Conservation (phyloP, 92 coral and sea anemone species). For the Scolanthus callimorphus region DNA sequence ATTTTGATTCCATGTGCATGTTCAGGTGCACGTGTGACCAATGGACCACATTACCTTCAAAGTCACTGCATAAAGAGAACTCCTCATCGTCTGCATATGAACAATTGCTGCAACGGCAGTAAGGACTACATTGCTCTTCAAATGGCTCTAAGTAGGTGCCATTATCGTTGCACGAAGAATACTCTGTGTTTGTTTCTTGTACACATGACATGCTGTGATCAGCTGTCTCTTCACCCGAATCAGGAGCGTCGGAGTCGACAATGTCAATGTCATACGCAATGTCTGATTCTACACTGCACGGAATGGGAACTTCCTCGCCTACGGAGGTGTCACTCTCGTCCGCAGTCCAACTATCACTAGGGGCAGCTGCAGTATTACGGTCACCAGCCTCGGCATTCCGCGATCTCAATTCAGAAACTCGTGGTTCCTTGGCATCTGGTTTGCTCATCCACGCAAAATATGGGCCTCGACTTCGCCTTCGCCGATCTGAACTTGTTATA, state of each 20-base stretch:
- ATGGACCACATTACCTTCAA: neutral
- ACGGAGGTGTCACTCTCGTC: too few species aligned
- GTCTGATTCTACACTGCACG: neutral
- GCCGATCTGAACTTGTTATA: too few species aligned
- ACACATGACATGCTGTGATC: too few species aligned
- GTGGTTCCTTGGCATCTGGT: neutral
- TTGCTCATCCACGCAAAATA: slow-evolving; percentile 3
- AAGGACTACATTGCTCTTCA: neutral
- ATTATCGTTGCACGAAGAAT: neutral
- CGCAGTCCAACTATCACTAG: too few species aligned
- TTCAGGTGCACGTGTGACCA: neutral
- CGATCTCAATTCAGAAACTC: neutral
- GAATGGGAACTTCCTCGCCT: too few species aligned
- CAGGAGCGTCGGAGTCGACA: neutral
- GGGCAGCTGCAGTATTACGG: too few species aligned
- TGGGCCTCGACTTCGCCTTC: slow-evolving; percentile 4
- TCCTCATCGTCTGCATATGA: neutral
- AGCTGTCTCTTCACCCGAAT: too few species aligned
- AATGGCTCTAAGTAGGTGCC: neutral
- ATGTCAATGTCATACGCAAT: neutral
- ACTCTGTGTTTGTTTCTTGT: neutral
- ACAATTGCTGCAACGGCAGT: neutral
- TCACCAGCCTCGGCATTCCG: too few species aligned
- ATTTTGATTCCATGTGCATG: neutral
- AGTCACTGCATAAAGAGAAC: neutral